phyloP scores from a whole-genome alignment of 1,140 invertebrate genomes.

The Drosophila malerkotliana region DNA sequence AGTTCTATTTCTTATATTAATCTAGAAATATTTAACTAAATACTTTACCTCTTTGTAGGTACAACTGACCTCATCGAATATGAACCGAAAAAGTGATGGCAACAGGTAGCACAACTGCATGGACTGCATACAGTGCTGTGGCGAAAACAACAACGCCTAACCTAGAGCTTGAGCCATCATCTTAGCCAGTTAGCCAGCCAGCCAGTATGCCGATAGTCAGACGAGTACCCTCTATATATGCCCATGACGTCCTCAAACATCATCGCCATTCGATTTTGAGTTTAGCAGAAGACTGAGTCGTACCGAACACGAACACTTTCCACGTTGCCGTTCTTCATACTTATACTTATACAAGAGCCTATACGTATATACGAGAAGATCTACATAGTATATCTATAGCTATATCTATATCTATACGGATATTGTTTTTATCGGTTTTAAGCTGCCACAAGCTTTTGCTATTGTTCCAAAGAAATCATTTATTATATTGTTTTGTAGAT shows the following conservation, averaged over 20 bases:
- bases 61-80: constrained; percentile 80
- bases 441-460: constrained; percentile 56
- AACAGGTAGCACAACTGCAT: constrained; percentile 84
- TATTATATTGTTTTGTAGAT: constrained; percentile 46
- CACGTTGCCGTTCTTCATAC: constrained; percentile 79
- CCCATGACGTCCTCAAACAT: constrained; percentile 41
- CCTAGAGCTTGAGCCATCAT: constrained; percentile 1
- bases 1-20: background rate
- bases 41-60: constrained; percentile 46
- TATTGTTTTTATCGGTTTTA: constrained; percentile 59
- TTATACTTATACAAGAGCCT: constrained; percentile 50
- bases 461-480: constrained; percentile 71
- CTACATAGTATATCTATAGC: constrained; percentile 18
- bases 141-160: constrained; percentile 83
- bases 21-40: background rate
- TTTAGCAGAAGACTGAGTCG: constrained; percentile 79
- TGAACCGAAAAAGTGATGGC: constrained; percentile 78
- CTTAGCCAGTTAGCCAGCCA: constrained; percentile 3
- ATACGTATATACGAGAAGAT: constrained; percentile 28
- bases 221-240: constrained; percentile 5
- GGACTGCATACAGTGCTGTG: constrained; percentile 84
- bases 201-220: constrained; percentile 58
- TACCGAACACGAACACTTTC: constrained; percentile 67
- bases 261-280: constrained; percentile 60
- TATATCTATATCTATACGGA: constrained; percentile 48